Evolutionary conservation across 2,888 invertebrate genomes (phyloP).

Genomic region (Drosophila melanosoma): DNA sequence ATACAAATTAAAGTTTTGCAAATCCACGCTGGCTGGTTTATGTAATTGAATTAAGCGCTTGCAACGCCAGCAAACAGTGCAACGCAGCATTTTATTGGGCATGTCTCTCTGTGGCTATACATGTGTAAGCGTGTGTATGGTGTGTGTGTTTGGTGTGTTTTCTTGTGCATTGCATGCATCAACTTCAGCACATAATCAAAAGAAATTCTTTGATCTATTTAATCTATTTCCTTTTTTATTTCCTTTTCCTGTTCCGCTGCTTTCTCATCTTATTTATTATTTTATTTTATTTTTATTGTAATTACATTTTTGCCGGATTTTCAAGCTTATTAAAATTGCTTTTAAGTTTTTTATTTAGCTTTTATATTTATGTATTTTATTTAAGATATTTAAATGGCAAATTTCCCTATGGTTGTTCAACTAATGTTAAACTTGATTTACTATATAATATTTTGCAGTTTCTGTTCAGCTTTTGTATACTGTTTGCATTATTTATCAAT

Average conservation of each 20-base stretch:
- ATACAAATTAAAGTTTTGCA: constrained; percentile 75
- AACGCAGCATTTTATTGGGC: constrained; percentile 46
- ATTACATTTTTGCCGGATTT: not conserved
- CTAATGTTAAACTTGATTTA: not conserved
- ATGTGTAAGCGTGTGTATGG: constrained; percentile 9
- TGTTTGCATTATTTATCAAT: not conserved
- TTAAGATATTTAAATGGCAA: not conserved
- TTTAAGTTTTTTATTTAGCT: not conserved
- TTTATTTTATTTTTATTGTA: not conserved
- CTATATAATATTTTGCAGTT: not conserved
- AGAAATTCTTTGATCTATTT: constrained; percentile 43
- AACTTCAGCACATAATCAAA: constrained; percentile 7
- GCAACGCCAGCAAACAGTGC: constrained; percentile 29
- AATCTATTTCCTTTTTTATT: not conserved
- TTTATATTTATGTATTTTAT: not conserved
- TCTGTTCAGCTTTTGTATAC: not conserved
- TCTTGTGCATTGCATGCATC: constrained; percentile 15
- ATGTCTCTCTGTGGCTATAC: constrained; percentile 23
- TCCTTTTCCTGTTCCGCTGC: not conserved
- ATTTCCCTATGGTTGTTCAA: not conserved
- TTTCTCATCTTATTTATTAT: constrained; percentile 1
- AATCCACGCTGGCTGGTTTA: constrained; percentile 58
- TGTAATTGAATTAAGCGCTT: constrained; percentile 73
- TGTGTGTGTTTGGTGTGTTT: constrained; percentile 2
- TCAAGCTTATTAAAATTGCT: not conserved